A percentile compares a stretch with the other conserved stretches of the same genome.
Conservation (phyloP, 1,140 invertebrate species). For the Caenorhabditis elegans region DNA sequence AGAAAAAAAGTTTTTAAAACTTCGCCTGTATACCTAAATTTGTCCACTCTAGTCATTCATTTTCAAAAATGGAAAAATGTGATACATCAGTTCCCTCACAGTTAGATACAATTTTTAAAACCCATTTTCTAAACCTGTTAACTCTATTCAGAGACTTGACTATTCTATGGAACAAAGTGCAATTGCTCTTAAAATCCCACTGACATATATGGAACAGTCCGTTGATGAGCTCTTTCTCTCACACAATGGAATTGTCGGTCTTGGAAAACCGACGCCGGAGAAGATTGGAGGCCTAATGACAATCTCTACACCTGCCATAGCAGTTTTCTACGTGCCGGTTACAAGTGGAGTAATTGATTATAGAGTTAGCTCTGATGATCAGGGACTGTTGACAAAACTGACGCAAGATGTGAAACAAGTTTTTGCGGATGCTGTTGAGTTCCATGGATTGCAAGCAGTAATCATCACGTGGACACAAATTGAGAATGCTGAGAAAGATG, state of each 20-base stretch:
- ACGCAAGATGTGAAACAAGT: conserved; percentile 27
- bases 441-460: conserved; percentile 39
- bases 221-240: conserved; percentile 43
- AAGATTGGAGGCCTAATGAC: not conserved
- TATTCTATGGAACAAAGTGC: conserved; percentile 34
- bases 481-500: conserved; percentile 32
- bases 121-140: too few relatives aligned
- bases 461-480: conserved; percentile 41
- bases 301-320: conserved; percentile 13
- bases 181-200: conserved; percentile 20
- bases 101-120: too few relatives aligned
- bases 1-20: too few relatives aligned
- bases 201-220: conserved; percentile 9
- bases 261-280: conserved; percentile 38
- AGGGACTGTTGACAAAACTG: not conserved
- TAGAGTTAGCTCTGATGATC: conserved; percentile 39
- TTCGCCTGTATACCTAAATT: too few relatives aligned
- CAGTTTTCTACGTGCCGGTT: conserved; percentile 33
- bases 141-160: conserved; percentile 31
- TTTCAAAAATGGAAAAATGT: too few relatives aligned
- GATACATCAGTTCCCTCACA: too few relatives aligned
- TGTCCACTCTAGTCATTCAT: too few relatives aligned
- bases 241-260: conserved; percentile 37
- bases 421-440: conserved; percentile 31
- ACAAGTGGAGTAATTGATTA: not conserved